Evolutionary conservation across 2,797 vertebrate species (phyloP), one percentile per base, ranked within the genome.

Genomic region (Channallabes apus): DNA sequence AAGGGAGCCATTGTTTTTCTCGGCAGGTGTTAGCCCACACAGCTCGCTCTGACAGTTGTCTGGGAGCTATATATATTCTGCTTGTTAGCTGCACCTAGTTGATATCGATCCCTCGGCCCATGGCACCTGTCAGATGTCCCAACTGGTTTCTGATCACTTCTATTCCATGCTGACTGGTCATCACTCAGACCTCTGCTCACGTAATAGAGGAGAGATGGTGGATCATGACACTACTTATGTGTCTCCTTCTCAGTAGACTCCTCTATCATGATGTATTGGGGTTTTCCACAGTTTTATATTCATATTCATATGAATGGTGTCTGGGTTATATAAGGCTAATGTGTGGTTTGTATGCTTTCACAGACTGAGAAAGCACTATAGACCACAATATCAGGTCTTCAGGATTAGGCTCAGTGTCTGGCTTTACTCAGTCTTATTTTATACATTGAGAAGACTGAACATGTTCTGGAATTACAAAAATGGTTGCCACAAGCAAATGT

Each of bases 51-150:
- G 88, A 88, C 88, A 90, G 87, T 80, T 87, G 86, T 89, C 91
- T 88, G 76, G 80, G 82, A 88, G 82, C 86, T 89, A 90, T 89
- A 89, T 90, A 78, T 65, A 65, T 65, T 86, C 76, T 56, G 78
- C 91, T 91, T 91, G 91, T 92, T 90, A 92, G 88, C 86, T 41
- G 64, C 87, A 84, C 84, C 81, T 85, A 59, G 73, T 62, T 86
- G 84, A 67, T 90, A 91, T 91, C 38, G 90, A 90, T 92, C 86
- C 78, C 35, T 83, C 76, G 35, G 82, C 83, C 86, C 65, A 64
- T 87, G 87, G 71, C 87, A 88, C 67, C 89, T 90, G 90, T 88
- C 89, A 89, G 82, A 84, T 58, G 54, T 84, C 71, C 67, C 80
- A 86, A 72, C 72, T 87, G 80, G 79, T 88, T 72, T 84, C 79